Base-by-base conservation (phyloP, 1,140 invertebrate genomes). In the Drosophila pruinosa region DNA sequence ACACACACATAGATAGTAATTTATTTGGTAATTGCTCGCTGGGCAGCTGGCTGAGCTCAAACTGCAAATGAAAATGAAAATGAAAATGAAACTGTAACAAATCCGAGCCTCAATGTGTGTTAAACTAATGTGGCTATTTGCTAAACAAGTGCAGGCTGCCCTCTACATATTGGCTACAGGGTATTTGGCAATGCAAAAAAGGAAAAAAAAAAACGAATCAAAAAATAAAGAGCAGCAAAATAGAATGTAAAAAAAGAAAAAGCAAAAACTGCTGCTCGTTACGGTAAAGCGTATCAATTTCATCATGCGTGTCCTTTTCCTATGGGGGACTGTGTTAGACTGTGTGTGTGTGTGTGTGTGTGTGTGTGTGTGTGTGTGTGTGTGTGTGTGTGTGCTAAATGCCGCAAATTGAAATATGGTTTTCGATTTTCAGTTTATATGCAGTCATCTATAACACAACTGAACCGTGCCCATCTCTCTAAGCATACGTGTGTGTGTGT, bases 351-450 rank as follows among this genome's bases (percentile, higher is more conserved):
- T 43, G 19, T 52, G 12, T 41, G 21, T 19, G n/a, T 57, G 56
- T 26, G 8, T 28, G n/a, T 52, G 28, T 43, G 56, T 58, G 28
- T 28, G 34, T 34, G 17, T 43, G 28, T 36, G 41, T 43, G 43
- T 41, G 26, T 71, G 34, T 47, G 53, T 77, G 54, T 81, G 82
- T 78, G 81, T 76, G 82, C 82, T 86, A 86, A 86, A 86, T 86
- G 81, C 82, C 82, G 77, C 77, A 86, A 86, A 86, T 86, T 86
- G 81, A 86, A 86, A 86, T 86, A 86, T 86, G 81, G 81, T 86
- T 86, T 86, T 86, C 81, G 81, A 86, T 86, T 86, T 86, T 88
- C 82, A 81, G 77, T 86, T 86, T 88, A 86, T 88, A 88, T 81
- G 82, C 81, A 86, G 62, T 83, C 81, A 86, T 86, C 81, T 81